Percentiles rank a stretch among this genome's conserved stretches.
Evolutionary conservation across 1,140 invertebrate species (phyloP).

Genomic region (Meloidogyne floridensis): DNA sequence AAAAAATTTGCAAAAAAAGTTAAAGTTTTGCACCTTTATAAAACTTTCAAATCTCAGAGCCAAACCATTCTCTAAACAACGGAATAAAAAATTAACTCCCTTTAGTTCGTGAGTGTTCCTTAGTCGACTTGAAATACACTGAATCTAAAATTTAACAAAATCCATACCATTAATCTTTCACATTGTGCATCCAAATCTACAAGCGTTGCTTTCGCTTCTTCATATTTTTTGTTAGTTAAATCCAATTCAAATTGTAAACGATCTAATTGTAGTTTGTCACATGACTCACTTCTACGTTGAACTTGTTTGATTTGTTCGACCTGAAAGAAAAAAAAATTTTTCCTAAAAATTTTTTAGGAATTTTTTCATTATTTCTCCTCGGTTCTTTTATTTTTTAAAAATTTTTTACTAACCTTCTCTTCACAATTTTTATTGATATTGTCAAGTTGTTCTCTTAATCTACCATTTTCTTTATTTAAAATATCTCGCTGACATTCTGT

Average conservation of each 20-base stretch:
- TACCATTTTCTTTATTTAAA: constrained; percentile 5
- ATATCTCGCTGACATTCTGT: neutral
- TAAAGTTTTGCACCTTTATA: too few species aligned
- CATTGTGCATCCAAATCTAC: constrained; percentile 35
- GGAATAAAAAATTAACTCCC: too few species aligned
- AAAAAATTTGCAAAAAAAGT: too few species aligned
- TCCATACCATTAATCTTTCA: constrained; percentile 31
- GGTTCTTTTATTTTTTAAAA: too few species aligned
- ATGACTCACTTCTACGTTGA: constrained; percentile 26
- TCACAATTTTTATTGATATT: neutral
- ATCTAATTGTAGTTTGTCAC: constrained; percentile 20
- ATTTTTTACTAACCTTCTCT: neutral
- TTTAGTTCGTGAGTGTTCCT: too few species aligned
- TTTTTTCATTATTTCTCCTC: neutral
- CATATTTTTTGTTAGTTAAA: constrained; percentile 16
- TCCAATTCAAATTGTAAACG: constrained; percentile 32
- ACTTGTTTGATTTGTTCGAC: constrained; percentile 18
- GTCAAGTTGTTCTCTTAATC: constrained; percentile 8
- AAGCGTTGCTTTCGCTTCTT: constrained; percentile 31
- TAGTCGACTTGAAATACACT: too few species aligned
- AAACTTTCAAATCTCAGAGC: too few species aligned
- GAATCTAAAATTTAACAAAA: neutral
- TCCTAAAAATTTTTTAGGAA: neutral
- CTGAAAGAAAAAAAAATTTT: constrained; percentile 15
- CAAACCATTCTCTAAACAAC: too few species aligned